Base-by-base conservation (phyloP, 2,888 invertebrate genomes). In the Podotricha telesiphe region DNA sequence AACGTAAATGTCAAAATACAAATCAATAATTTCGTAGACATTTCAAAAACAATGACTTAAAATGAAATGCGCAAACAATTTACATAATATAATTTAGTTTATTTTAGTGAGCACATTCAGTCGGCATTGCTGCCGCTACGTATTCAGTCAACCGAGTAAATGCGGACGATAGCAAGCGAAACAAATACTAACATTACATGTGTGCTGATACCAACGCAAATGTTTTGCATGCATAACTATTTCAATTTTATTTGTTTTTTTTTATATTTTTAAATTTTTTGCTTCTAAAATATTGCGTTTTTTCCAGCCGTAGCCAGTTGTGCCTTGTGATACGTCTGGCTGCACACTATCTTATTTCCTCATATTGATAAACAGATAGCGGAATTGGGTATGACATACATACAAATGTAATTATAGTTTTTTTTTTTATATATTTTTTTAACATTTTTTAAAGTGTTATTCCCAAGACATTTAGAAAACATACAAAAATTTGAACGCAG, bases 81-180 rank as follows among this genome's bases (percentile, higher is more conserved):
- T 62, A 48, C 48, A 62, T 48, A 62, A 34, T 34, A 62, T 62
- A 48, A 62, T 62, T 48, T 58, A 66, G 50, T 66, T 66, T 59
- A 50, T 66, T 66, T 66, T 66, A 51, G 59, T 45, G 42, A 66
- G 42, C 59, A 66, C 59, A 50, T 58, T 48, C 28, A 42, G 40
- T 58, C 63, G 48, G 63, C 48, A 68, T 51, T 51, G 40, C 67
- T 61, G 51, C 48, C 64, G 50, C 63, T 68, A 63, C 53, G 63
- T 42, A 63, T 55, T 51, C 56, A 66, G 53, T 68, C 56, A 68
- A 59, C 59, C 68, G 67, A 13, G 61, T 65, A 68, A 68, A 69
- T 63, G 68, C 67, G 62, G 66, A 59, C 66, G 66, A 66, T 66
- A 59, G 58, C 66, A 48, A 67, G 55, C 66, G 59, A 67, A 61